Conservation (phyloP, 2,888 invertebrate species). For the Coenonympha arcania region DNA sequence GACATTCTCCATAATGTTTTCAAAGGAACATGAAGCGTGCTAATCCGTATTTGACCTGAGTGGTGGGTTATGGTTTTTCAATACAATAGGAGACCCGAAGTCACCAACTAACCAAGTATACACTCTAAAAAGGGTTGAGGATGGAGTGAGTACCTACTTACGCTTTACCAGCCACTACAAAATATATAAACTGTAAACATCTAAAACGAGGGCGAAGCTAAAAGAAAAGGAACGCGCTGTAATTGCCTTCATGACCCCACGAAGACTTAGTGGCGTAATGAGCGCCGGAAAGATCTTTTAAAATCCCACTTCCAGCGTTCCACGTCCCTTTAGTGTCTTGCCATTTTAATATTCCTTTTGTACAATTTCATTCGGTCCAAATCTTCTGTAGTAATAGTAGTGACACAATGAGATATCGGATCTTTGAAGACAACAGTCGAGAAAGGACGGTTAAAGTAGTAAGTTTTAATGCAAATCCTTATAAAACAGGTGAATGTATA, state of each 20-base stretch:
- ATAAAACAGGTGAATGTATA: neutral
- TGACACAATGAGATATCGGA: neutral
- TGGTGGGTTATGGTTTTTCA: neutral
- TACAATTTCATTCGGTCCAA: constrained; percentile 28
- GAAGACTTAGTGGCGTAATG: constrained; percentile 46
- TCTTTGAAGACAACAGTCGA: neutral
- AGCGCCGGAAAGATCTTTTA: constrained; percentile 44
- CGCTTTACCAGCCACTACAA: neutral
- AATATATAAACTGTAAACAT: constrained; percentile 7
- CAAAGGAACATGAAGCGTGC: no score
- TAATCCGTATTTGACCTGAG: no score
- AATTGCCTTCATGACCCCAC: constrained; percentile 49
- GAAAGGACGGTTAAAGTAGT: neutral
- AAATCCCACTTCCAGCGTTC: constrained; percentile 36
- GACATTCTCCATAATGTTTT: no score
- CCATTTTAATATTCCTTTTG: constrained; percentile 33
- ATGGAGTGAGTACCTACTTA: no score
- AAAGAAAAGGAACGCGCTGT: constrained; percentile 38
- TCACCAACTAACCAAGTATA: no score
- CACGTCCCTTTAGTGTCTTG: constrained; percentile 35
- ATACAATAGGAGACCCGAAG: no score
- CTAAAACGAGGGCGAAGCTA: constrained; percentile 23
- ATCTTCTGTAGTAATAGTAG: constrained; percentile 18
- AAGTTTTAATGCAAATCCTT: neutral
- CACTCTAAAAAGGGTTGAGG: no score